Percentiles rank a stretch among this genome's conserved stretches.
phyloP scores from a whole-genome alignment of 2,113 vertebrate species.

The Limanda limanda region DNA sequence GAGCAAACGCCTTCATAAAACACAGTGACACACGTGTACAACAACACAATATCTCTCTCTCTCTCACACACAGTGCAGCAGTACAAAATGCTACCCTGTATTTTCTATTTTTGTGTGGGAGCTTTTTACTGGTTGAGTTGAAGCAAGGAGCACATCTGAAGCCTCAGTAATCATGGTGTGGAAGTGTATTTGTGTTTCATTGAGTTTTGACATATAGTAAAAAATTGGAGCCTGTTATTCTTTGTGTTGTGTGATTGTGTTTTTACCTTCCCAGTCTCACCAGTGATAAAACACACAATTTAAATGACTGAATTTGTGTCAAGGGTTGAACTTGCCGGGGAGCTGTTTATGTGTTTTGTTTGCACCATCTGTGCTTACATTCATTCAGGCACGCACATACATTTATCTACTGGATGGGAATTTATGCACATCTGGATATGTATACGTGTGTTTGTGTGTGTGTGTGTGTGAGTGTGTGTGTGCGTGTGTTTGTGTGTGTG shows the following conservation, averaged over 20 bases:
- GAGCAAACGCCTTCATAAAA: not conserved
- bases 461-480: conserved; percentile 19
- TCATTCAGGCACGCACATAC: conserved; percentile 12
- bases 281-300: not conserved
- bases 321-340: not conserved
- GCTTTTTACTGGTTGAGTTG: conserved; percentile 33
- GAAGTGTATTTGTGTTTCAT: not conserved
- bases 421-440: not conserved
- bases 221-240: not conserved
- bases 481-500: conserved; percentile 33
- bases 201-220: not conserved
- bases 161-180: conserved; percentile 12
- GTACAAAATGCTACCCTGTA: not conserved
- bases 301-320: conserved; percentile 18
- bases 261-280: conserved; percentile 11
- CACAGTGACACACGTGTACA: not conserved
- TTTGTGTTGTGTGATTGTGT: not conserved
- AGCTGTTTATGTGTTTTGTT: conserved; percentile 15
- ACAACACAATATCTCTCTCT: not conserved
- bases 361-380: not conserved
- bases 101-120: conserved; percentile 8
- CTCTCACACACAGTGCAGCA: not conserved
- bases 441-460: not conserved
- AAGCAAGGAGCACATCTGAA: conserved; percentile 22
- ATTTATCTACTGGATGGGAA: conserved; percentile 6